phyloP scores from a whole-genome alignment of 2,888 invertebrate species.

The Epinotia nisella region DNA sequence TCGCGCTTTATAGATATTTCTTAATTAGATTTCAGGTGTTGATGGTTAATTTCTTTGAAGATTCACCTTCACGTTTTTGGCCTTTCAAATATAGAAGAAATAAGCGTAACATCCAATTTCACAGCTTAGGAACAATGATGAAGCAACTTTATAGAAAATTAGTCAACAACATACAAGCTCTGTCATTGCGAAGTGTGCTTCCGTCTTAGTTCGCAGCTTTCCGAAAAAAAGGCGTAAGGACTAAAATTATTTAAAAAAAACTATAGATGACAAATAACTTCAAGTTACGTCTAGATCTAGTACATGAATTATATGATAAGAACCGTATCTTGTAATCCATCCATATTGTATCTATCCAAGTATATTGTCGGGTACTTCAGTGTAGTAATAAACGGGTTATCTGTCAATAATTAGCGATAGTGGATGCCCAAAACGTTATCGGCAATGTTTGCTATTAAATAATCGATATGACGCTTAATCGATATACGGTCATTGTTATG shows the following conservation, averaged over 20 bases:
- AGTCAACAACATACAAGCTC: no score
- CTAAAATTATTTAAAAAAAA: neutral
- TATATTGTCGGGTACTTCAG: conserved; percentile 71
- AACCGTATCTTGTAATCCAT: conserved; percentile 61
- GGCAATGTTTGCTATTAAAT: conserved; percentile 81
- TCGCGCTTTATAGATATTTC: conserved; percentile 43
- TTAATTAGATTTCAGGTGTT: conserved; percentile 41
- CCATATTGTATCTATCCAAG: conserved; percentile 60
- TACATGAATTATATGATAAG: conserved; percentile 44
- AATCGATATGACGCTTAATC: conserved; percentile 75
- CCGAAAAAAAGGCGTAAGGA: neutral
- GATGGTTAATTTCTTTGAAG: conserved; percentile 10
- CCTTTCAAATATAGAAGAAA: neutral
- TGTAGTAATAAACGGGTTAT: conserved; percentile 76
- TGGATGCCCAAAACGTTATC: conserved; percentile 79
- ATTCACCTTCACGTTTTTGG: neutral
- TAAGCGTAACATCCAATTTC: neutral
- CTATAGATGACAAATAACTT: neutral
- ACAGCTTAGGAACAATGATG: neutral
- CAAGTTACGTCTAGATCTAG: conserved; percentile 20
- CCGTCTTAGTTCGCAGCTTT: no score
- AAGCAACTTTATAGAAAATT: no score
- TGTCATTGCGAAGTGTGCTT: no score
- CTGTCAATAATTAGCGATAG: conserved; percentile 80
- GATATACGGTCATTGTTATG: conserved; percentile 78